Conservation (phyloP, 2,797 vertebrate species). For the Microctenopoma stevenorrisi region DNA sequence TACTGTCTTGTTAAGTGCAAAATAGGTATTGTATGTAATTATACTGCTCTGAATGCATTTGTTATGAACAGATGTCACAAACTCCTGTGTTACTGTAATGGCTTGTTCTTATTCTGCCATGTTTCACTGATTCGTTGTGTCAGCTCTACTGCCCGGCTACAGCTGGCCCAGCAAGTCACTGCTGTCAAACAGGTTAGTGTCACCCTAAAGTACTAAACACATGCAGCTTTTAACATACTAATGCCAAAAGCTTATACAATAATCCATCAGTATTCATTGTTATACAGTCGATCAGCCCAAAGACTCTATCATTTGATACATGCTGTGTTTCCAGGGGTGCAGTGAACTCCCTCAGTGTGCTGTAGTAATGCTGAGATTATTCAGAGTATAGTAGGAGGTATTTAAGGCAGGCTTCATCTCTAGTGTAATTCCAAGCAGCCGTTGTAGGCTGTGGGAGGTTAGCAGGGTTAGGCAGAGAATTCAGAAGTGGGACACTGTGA, state of each 20-base stretch:
- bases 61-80: constrained; percentile 22
- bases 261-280: constrained; percentile 35
- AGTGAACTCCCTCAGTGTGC: constrained; percentile 28
- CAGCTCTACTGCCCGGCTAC: constrained; percentile 42
- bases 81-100: constrained; percentile 20
- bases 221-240: constrained; percentile 46
- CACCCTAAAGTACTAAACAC: constrained; percentile 21
- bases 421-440: constrained; percentile 33
- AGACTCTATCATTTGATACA: constrained; percentile 35
- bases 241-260: constrained; percentile 41
- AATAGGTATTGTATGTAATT: background rate
- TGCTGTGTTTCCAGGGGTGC: constrained; percentile 25
- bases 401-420: constrained; percentile 40
- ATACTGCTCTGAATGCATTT: constrained; percentile 7
- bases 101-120: constrained; percentile 23
- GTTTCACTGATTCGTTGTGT: constrained; percentile 50
- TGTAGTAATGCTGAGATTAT: constrained; percentile 47
- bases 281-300: constrained; percentile 20
- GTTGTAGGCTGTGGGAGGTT: constrained; percentile 49
- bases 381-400: constrained; percentile 46
- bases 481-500: constrained; percentile 56
- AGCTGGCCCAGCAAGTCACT: constrained; percentile 35
- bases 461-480: constrained; percentile 39
- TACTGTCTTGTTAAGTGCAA: background rate
- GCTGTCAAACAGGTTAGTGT: constrained; percentile 50